A percentile compares a stretch with the other conserved stretches of the same genome.
These are phyloP conservation scores for Pantelozetes paolii DNA, from an alignment of 2,888 invertebrate genomes.

Conservation along the genomic window DNA sequence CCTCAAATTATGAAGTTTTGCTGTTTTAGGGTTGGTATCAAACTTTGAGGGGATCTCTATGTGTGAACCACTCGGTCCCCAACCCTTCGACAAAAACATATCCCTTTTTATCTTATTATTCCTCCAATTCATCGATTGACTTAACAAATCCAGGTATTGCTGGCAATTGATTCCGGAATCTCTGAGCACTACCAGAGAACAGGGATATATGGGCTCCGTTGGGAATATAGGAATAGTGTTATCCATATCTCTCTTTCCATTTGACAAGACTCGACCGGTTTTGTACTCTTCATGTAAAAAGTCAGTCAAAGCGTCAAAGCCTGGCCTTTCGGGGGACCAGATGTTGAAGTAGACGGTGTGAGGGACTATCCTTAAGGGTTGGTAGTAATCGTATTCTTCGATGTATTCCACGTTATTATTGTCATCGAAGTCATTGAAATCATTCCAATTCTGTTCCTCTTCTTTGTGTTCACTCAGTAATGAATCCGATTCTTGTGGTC, in stretches of 20 bases:
- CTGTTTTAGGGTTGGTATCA: background rate
- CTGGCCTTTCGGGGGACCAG: constrained; percentile 28
- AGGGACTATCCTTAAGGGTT: constrained; percentile 19
- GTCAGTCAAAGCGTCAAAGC: constrained; percentile 31
- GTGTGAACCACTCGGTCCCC: constrained; percentile 41
- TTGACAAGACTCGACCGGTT: background rate
- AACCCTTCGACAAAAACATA: constrained; percentile 41
- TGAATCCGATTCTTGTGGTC: background rate
- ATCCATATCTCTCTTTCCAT: constrained; percentile 29
- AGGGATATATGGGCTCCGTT: background rate
- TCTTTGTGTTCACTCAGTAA: background rate
- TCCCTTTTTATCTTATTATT: constrained; percentile 15
- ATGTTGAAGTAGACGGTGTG: constrained; percentile 14
- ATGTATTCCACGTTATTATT: background rate
- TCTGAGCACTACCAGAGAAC: background rate
- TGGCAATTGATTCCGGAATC: background rate
- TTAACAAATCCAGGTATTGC: background rate
- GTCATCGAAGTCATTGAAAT: background rate
- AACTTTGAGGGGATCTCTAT: constrained; percentile 23
- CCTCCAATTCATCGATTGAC: background rate
- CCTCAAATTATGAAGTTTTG: background rate
- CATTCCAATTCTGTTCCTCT: background rate
- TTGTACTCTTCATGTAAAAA: constrained; percentile 27
- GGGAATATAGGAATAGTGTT: constrained; percentile 13
- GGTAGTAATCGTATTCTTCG: constrained; percentile 8